Evolutionary conservation across 2,888 invertebrate species (phyloP).

Genomic region (Euplexia lucipara): DNA sequence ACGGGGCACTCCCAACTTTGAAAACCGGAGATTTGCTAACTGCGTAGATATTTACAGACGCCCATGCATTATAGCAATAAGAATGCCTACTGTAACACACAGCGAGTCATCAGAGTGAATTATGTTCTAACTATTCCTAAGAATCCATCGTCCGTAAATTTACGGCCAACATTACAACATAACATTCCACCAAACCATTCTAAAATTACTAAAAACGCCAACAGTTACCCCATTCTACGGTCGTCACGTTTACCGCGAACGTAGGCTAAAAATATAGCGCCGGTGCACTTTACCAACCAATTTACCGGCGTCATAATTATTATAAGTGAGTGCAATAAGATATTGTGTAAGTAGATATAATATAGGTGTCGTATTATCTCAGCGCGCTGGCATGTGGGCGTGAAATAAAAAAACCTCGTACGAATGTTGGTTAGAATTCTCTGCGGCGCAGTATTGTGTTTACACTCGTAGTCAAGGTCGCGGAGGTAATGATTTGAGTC

Average conservation of each 20-base stretch:
- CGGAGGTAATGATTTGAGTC: conserved; percentile 60
- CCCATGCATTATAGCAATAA: not conserved
- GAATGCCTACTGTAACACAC: not conserved
- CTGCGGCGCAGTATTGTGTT: conserved; percentile 62
- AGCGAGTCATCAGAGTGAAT: not conserved
- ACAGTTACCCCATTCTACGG: conserved; percentile 42
- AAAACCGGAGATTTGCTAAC: no score
- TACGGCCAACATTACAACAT: conserved; percentile 4
- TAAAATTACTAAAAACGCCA: conserved; percentile 48
- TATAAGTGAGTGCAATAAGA: conserved; percentile 36
- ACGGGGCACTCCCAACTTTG: no score
- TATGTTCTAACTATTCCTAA: not conserved
- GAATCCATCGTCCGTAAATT: conserved; percentile 8
- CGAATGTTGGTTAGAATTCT: conserved; percentile 61
- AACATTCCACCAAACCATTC: conserved; percentile 18
- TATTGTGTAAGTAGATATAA: conserved; percentile 37
- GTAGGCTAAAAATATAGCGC: conserved; percentile 66
- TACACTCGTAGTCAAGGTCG: conserved; percentile 60
- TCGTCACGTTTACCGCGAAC: conserved; percentile 46
- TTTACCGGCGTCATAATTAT: conserved; percentile 42
- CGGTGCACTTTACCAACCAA: conserved; percentile 50
- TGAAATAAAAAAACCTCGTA: conserved; percentile 47
- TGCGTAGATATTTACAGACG: conserved; percentile 6
- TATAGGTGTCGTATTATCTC: conserved; percentile 63
- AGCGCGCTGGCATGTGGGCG: conserved; percentile 49